These are phyloP conservation scores for Eustalomyia histrio DNA, from an alignment of 2,888 invertebrate genomes.

Conservation along the genomic window DNA sequence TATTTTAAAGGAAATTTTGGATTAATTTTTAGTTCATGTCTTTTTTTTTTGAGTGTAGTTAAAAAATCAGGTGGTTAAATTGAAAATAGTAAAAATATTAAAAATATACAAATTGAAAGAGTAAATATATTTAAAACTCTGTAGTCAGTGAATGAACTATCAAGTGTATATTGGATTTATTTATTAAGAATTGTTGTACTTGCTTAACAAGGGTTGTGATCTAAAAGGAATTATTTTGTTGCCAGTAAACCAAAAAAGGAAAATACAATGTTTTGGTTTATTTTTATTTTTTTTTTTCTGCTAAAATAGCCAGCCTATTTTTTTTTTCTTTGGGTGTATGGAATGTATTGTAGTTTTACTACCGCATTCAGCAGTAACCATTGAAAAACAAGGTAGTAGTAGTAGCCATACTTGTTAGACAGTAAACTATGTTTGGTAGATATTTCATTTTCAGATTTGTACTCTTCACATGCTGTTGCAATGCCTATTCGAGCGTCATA, in stretches of 20 bases:
- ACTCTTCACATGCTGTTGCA: background rate
- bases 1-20: too few species aligned
- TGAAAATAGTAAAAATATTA: too few species aligned
- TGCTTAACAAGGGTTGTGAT: slow-evolving; percentile 42
- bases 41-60: too few species aligned
- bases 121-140: background rate
- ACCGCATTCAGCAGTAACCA: background rate
- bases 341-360: background rate
- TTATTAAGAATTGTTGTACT: slow-evolving; percentile 29
- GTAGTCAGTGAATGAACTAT: slow-evolving; percentile 37
- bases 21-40: too few species aligned
- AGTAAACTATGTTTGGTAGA: background rate
- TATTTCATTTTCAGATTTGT: background rate
- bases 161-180: slow-evolving; percentile 47
- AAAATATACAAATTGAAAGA: too few species aligned
- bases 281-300: slow-evolving; percentile 19
- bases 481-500: background rate
- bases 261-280: slow-evolving; percentile 45
- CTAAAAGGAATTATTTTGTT: slow-evolving; percentile 41
- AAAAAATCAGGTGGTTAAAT: too few species aligned
- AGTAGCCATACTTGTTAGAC: background rate
- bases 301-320: slow-evolving; percentile 48
- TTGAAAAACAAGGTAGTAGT: background rate
- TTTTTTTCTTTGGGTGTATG: background rate
- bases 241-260: slow-evolving; percentile 5